Evolutionary conservation across 2,797 vertebrate species (phyloP), one percentile per base, ranked within the genome.

Genomic region (Micropoecilia bifurca): DNA sequence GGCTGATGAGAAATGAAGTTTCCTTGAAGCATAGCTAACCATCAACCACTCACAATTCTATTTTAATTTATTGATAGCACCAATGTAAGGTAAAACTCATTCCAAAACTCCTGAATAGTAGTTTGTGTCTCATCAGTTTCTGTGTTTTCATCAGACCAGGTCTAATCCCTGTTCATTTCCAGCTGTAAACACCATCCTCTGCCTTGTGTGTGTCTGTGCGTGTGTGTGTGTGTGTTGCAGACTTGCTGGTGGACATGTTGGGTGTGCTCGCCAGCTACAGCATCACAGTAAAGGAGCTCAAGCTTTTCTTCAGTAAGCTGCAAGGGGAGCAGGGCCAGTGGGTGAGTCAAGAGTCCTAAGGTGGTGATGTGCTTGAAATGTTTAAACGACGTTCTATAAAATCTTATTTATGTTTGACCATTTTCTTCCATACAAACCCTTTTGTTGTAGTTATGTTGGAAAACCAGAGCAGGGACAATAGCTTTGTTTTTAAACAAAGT

Each of bases 221-320:
- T 74, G 53, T 92, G 61, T 80, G 45, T 63, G 7, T 77, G 9
- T 76, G 47, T 92, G 81, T 83, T 95, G 12, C 94, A 99, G 99
- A 99, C 95, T 95, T 99, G 81, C 90, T 99, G 74, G 99, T 99
- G 93, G 99, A 99, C 91, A 99, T 98, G 98, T 90, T 99, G 90
- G 97, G 99, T 13, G 98, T 99, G 71, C 90, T 99, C 86, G 98
- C 98, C 75, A 98, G 97, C 94, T 99, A 99, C 93, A 99, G 97
- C 95, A 95, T 99, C 95, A 99, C 98, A 0, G 98, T 99, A 83
- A 98, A 98, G 84, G 98, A 99, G 86, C 95, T 99, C 61, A 99
- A 99, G 94, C 95, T 99, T 16, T 99, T 98, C 94, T 99, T 99
- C 95, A 99, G 98, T 95, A 98, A 98, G 88, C 96, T 99, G 85